Base-by-base conservation (phyloP, 1,140 invertebrate genomes). In the Stegodyphus dumicola region DNA sequence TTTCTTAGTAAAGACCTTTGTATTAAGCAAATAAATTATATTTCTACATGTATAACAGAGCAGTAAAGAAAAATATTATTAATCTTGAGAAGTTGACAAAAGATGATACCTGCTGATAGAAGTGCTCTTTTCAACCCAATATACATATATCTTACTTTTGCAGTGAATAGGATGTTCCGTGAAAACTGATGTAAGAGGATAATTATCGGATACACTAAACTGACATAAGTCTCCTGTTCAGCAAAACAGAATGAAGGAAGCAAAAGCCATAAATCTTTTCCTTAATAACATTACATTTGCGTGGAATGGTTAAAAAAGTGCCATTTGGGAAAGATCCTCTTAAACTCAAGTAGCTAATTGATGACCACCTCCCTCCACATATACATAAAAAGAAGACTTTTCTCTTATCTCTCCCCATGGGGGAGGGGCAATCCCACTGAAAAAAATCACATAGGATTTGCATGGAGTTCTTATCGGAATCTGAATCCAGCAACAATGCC, bases 401-500 rank as follows among this genome's bases (percentile, higher is more conserved):
- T 66, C 49, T 48, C 76, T 77, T 77, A 77, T 77, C 76, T 77
- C n/a, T 11, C 76, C 60, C 64, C 64, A 65, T 77, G 56, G 76
- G 64, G 53, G 51, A 18, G 64, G 56, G 76, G 18, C 60, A 64
- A 60, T 15, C 56, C n/a, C 53, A 56, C 76, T 6, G 76, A 66
- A 77, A 66, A 60, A 77, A 77, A 77, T 7, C 7, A 11, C 11
- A 11, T 65, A 66, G 48, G 77, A 79, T 79, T 79, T 79, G 77
- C 77, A 79, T 79, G 51, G 51, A 49, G 65, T 52, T 66, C 65
- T 79, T 79, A 79, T 79, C 77, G 76, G 76, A 67, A 79, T 79
- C 77, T 56, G 76, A 67, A 69, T 79, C 60, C 77, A 7, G 77
- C 77, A 53, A 79, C 77, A 79, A 79, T 79, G 77, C 65, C 77